These are phyloP conservation scores for Cordilura impudica DNA, from an alignment of 2,888 invertebrate species.

Conservation along the genomic window DNA sequence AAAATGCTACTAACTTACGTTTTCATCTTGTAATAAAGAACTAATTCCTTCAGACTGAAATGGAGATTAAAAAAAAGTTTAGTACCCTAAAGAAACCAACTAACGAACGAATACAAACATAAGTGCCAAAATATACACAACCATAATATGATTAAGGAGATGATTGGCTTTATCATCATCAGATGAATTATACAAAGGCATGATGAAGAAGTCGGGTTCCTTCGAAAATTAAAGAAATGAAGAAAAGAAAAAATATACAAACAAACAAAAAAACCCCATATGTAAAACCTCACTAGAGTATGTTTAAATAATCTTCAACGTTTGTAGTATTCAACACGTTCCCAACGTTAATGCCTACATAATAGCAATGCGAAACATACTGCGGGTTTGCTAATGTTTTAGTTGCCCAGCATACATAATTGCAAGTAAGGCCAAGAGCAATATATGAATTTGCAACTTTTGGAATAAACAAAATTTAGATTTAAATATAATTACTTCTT, in stretches of 20 bases:
- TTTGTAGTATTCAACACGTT: conserved; percentile 24
- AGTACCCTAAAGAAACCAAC: background rate
- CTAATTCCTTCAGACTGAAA: no score
- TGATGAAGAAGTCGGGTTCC: background rate
- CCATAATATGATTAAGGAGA: conserved; percentile 1
- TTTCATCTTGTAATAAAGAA: no score
- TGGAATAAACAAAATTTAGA: no score
- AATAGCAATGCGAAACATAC: conserved; percentile 6
- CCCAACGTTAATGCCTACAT: background rate
- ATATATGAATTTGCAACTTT: background rate
- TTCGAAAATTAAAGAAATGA: conserved; percentile 1
- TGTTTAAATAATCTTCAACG: background rate
- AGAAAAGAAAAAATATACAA: background rate
- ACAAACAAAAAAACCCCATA: background rate
- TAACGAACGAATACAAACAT: background rate
- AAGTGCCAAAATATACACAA: conserved; percentile 9
- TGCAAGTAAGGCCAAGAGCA: background rate
- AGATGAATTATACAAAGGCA: background rate
- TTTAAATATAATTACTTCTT: no score
- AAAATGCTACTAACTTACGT: no score
- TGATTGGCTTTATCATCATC: conserved; percentile 25
- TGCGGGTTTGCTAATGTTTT: conserved; percentile 1
- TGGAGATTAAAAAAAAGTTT: no score
- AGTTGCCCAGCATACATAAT: background rate
- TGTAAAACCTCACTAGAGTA: background rate